Evolutionary conservation across 35 echinoderm and acorn worm species (phyloP), one percentile per base, ranked within the genome.

Genomic region (Acanthaster planci): DNA sequence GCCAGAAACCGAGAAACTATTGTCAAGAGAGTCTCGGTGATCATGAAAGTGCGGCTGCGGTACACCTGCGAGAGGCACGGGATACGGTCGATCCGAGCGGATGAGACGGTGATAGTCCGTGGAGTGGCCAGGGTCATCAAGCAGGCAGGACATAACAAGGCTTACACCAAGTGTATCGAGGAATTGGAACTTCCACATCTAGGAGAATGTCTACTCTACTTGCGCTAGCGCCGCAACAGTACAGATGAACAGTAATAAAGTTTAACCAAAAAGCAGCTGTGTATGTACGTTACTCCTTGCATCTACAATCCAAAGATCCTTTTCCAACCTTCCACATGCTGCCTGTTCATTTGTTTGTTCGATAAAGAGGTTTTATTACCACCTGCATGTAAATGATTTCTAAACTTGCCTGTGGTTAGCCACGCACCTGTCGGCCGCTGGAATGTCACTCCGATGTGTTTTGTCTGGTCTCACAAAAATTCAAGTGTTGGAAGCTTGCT

Each of bases 61-160:
- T 90, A 86, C 83, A 90, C 83, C 0, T 90, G 83, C n/a, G 87
- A 75, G 26, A 79, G 86, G 9, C 92, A 94, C 40, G 92, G 92
- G 2, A 86, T 94, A 82, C 79, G 85, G 60, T 90, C 92, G 1
- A 78, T 94, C 21, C 38, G 82, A 16, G 51, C 55, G 3, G 58
- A 86, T 27, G 92, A 94, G 50, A 82, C 78, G 5, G 38, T 94
- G 18, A 53, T 81, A 55, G 79, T 94, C 8, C 38, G 52, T 16
- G 92, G 92, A 9, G 35, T 90, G 14, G 92, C 92, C 2, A 37
- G 80, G n/a, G 83, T 94, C 26, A 40, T 35, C 59, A 94, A 86
- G 47, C 36, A 23, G 2, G 8, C 82, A 16, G 58, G 47, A 34
- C 5, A 37, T 0, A 67, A 21, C 3, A 90, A 86, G 78, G 88